Base-by-base conservation (phyloP, 1,140 invertebrate species). In the Brachionus sp. region DNA sequence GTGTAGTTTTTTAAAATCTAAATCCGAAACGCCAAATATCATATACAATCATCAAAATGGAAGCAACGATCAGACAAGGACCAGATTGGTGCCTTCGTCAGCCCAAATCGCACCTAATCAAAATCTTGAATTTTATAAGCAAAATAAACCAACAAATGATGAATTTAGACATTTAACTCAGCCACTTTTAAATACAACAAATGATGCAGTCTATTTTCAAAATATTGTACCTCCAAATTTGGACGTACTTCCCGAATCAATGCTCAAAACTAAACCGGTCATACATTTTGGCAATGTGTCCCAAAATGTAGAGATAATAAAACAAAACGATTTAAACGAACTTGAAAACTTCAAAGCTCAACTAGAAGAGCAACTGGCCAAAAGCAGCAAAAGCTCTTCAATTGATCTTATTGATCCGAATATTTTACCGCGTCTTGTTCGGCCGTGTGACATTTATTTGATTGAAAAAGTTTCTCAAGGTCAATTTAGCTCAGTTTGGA, bases 401-500 rank as follows among this genome's bases (percentile, higher is more conserved):
- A 46, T 16, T 29, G 66, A 70, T 9, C 13, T 39, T 19, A 42
- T 19, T 19, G 66, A 70, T 70, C 66, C 66, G 2, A 70, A 70
- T 23, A 9, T 25, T 25, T 75, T 75, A 13, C 70, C 70, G 19
- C 10, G 25, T 5, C 19, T 46, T 4, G 44, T 75, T 12, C 5
- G 25, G 46, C 42, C 39, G 19, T 23, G 39, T 25, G 70, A 75
- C 44, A 25, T 75, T 19, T 75, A 23, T 25, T 19, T 75, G 19
- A 75, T 75, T 46, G 70, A 75, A 75, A 75, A 75, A 75, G 44
- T 75, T 23, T 44, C 70, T 19, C 70, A 75, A 6, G 77, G 77
- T 5, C 77, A 80, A 66, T 80, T 80, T 44, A 62, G 77, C 13
- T 80, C 77, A 33, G 77, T 80, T 5, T 80, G 77, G 77, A 80